These are phyloP conservation scores for Acanthoscelides obtectus DNA, from an alignment of 2,888 invertebrate species.

Conservation along the genomic window DNA sequence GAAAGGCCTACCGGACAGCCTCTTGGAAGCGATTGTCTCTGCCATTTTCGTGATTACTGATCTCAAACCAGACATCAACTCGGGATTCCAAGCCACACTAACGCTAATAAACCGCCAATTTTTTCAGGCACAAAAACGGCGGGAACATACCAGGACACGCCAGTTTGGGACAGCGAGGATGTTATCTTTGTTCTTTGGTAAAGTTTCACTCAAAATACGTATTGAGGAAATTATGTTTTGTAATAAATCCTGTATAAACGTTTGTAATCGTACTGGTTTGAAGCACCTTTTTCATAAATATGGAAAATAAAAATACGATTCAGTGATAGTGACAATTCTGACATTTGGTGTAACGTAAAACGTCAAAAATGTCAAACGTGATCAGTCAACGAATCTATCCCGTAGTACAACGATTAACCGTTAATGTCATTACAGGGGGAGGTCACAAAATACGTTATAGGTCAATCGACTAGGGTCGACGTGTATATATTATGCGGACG, in stretches of 20 bases:
- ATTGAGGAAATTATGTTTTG: not conserved
- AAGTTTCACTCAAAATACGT: not conserved
- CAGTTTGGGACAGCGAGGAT: not conserved
- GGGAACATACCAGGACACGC: not conserved
- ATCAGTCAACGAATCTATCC: too few relatives aligned
- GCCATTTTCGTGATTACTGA: constrained; percentile 25
- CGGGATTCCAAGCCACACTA: not conserved
- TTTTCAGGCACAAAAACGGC: not conserved
- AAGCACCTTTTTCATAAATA: too few relatives aligned
- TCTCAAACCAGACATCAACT: constrained; percentile 7
- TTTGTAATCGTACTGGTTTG: too few relatives aligned
- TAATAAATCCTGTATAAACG: not conserved
- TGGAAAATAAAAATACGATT: too few relatives aligned
- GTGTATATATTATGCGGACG: too few relatives aligned
- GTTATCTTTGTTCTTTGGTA: not conserved
- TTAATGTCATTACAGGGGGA: too few relatives aligned
- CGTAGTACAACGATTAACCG: too few relatives aligned
- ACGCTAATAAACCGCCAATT: not conserved
- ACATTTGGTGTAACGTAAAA: too few relatives aligned
- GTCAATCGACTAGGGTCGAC: too few relatives aligned
- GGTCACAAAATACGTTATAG: too few relatives aligned
- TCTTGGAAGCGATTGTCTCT: constrained; percentile 14
- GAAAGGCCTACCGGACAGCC: constrained; percentile 50
- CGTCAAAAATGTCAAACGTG: too few relatives aligned
- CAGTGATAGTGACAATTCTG: too few relatives aligned